A percentile compares a stretch with the other conserved stretches of the same genome.
Evolutionary conservation across 2,888 invertebrate species (phyloP).

Genomic region (Phortica magna): DNA sequence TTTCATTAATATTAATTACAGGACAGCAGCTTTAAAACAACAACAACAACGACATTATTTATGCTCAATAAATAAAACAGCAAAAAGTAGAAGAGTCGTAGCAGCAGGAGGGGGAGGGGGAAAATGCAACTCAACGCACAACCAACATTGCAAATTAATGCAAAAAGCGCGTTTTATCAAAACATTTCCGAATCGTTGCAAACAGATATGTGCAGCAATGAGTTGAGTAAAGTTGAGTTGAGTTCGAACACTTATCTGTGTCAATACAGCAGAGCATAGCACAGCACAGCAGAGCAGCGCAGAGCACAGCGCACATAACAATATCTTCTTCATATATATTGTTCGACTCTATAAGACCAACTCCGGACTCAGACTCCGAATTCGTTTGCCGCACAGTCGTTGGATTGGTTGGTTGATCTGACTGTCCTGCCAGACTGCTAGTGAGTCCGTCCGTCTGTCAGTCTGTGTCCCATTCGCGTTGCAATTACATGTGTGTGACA

Average conservation of each 20-base stretch:
- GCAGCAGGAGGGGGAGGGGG: neutral
- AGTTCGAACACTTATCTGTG: slow-evolving; percentile 61
- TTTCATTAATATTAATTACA: slow-evolving; percentile 70
- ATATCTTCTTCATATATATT: too few species aligned
- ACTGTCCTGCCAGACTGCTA: neutral
- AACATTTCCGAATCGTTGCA: slow-evolving; percentile 55
- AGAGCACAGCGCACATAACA: too few species aligned
- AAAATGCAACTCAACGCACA: neutral
- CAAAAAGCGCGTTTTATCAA: slow-evolving; percentile 70
- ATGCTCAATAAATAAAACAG: slow-evolving; percentile 71
- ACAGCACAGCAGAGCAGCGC: neutral
- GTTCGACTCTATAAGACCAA: too few species aligned
- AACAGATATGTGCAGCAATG: neutral
- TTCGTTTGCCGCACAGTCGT: too few species aligned
- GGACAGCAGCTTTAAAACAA: slow-evolving; percentile 43
- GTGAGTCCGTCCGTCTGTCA: slow-evolving; percentile 18
- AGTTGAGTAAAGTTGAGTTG: neutral
- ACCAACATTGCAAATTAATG: slow-evolving; percentile 59
- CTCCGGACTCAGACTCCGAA: too few species aligned
- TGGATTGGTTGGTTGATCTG: neutral
- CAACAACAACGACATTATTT: slow-evolving; percentile 61
- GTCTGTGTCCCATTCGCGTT: slow-evolving; percentile 58
- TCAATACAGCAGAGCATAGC: slow-evolving; percentile 56
- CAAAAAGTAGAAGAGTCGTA: neutral
- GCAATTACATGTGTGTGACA: slow-evolving; percentile 71